Evolutionary conservation across 2,888 invertebrate genomes (phyloP).

Genomic region (Drosophila dives): DNA sequence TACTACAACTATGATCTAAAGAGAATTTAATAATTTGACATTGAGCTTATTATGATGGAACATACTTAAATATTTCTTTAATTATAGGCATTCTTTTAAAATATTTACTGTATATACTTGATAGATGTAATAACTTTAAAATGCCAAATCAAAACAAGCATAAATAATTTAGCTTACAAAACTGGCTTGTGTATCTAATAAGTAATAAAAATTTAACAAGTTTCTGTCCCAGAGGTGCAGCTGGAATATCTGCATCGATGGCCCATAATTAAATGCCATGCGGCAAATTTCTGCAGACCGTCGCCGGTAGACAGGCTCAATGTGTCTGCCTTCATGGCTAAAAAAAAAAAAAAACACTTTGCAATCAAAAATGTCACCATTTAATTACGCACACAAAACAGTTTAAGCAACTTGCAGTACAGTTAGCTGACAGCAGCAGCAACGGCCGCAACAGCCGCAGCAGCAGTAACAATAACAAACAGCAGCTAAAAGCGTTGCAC

Average conservation of each 20-base stretch:
- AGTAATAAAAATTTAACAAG: constrained; percentile 25
- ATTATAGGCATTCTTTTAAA: not conserved
- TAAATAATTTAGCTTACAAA: constrained; percentile 21
- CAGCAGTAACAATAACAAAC: constrained; percentile 59
- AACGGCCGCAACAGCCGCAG: constrained; percentile 31
- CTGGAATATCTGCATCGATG: constrained; percentile 38
- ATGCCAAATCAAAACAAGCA: constrained; percentile 21
- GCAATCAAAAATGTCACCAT: constrained; percentile 78
- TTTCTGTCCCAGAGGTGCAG: constrained; percentile 42
- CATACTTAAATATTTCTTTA: not conserved
- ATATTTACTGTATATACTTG: not conserved
- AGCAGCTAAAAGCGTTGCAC: constrained; percentile 70
- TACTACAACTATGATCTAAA: not conserved
- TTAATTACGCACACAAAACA: constrained; percentile 79
- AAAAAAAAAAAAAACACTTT: constrained; percentile 54
- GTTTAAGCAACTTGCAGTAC: constrained; percentile 72
- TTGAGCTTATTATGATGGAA: not conserved
- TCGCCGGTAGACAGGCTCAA: not conserved
- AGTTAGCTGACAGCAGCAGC: constrained; percentile 57
- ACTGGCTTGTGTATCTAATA: constrained; percentile 33
- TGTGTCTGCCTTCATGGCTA: constrained; percentile 28
- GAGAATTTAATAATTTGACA: not conserved
- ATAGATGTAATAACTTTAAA: constrained; percentile 15
- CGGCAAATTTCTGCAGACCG: constrained; percentile 7
- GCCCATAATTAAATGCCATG: constrained; percentile 49